Evolutionary conservation across 2,888 invertebrate species (phyloP), one percentile per base, ranked within the genome.

Genomic region (Polietes domitor): DNA sequence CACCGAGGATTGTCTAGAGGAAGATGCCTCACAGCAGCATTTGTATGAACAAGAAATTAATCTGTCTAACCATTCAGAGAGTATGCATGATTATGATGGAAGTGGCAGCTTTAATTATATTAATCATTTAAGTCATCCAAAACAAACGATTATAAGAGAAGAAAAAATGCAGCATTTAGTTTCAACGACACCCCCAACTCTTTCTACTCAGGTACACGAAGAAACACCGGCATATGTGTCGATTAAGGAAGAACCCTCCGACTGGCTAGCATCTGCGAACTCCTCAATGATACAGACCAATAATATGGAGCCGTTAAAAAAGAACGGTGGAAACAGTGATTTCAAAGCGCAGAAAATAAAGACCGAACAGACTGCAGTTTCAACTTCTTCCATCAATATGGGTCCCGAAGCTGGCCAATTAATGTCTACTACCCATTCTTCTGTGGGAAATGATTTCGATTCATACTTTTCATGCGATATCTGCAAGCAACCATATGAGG

Each of bases 401-500:
- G 86, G 85, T 53, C 75, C 85, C 24, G 80, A 77, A 17, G 71
- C 77, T 47, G 93, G 92, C 94, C 80, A 96, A 95, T 91, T 96
- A 96, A 26, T 96, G 96, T 63, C 92, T 96, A 86, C 19, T 78
- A 80, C 24, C n/a, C 47, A 47, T n/a, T 7, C 37, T 1, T 37
- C 32, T 32, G 7, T 37, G 37, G n/a, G 76, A 68, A 47, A 61
- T 12, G 86, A 91, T 41, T 89, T 88, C 77, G 88, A 93, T 92
- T 92, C 94, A 76, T 96, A 96, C 28, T 84, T 81, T 68, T 58
- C 78, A 94, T 97, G 97, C 92, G 97, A 97, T 92, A 93, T 96
- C 89, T 97, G 97, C 91, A 95, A 96, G 88, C 96, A 96, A 93
- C 95, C 96, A 86, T 97, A 96, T 92, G 95, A 95, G 76, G 94